Evolutionary conservation across 2,888 invertebrate species (phyloP).

Genomic region (Caenorhabditis macrosperma): DNA sequence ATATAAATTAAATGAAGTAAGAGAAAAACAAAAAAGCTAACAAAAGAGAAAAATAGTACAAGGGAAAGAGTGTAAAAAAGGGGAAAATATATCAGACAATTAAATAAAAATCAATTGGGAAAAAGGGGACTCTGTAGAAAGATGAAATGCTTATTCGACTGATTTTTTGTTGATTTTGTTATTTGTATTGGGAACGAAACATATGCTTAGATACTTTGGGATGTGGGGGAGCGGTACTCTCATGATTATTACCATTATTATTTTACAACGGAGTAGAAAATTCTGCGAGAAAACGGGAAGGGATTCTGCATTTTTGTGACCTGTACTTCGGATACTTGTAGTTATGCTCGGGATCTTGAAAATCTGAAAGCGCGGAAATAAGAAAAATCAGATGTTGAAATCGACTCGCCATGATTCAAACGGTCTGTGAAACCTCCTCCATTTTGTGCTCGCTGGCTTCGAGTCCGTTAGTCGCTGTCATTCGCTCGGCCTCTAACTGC

Average conservation of each 20-base stretch:
- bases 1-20: slow-evolving; percentile 17
- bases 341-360: not conserved
- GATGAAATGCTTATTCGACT: slow-evolving; percentile 25
- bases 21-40: slow-evolving; percentile 1
- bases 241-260: slow-evolving; percentile 22
- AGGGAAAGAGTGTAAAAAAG: not conserved
- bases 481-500: not conserved
- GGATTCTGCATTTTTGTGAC: not conserved
- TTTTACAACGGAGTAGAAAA: slow-evolving; percentile 16
- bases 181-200: not conserved
- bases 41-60: not conserved
- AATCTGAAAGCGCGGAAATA: not conserved
- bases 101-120: slow-evolving; percentile 18
- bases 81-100: not conserved
- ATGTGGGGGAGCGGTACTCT: no score
- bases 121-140: not conserved
- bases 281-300: not conserved
- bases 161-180: slow-evolving; percentile 17
- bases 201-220: not conserved
- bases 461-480: slow-evolving; percentile 14
- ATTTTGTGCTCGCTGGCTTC: slow-evolving; percentile 37
- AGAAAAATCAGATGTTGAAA: not conserved
- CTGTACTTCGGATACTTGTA: slow-evolving; percentile 14
- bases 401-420: slow-evolving; percentile 5
- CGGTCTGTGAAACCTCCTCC: slow-evolving; percentile 34